A percentile compares a stretch with the other conserved stretches of the same genome.
Evolutionary conservation across 2,113 vertebrate genomes (phyloP).

Genomic region (Otolemur garnettii): DNA sequence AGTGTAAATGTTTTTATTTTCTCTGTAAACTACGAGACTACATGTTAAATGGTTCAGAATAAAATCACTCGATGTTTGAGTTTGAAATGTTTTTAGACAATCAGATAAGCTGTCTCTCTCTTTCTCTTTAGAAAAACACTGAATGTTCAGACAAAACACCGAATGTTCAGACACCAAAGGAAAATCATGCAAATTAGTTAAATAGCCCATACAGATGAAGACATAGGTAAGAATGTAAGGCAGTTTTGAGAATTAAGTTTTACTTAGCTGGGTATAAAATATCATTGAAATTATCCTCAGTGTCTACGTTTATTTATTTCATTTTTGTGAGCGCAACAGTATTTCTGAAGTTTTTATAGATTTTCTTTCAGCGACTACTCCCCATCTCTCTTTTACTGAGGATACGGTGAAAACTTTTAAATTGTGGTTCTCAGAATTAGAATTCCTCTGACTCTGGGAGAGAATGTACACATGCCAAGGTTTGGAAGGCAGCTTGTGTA

Average conservation of each 20-base stretch:
- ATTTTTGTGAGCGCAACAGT: neutral
- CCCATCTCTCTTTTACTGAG: neutral
- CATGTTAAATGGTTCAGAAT: neutral
- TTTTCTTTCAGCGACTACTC: neutral
- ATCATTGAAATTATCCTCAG: neutral
- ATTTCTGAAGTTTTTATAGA: neutral
- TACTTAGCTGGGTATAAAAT: neutral
- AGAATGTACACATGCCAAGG: neutral
- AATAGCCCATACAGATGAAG: neutral
- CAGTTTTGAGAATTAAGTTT: neutral
- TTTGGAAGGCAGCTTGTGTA: neutral
- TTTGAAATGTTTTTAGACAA: conserved; percentile 1
- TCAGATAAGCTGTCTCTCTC: neutral
- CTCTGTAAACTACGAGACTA: neutral
- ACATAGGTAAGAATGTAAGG: neutral
- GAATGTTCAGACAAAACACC: neutral
- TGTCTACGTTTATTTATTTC: neutral
- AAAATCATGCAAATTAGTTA: neutral
- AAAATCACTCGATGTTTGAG: neutral
- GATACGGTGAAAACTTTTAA: neutral
- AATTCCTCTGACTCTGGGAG: neutral
- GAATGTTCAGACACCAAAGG: neutral
- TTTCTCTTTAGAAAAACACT: neutral
- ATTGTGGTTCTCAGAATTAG: neutral
- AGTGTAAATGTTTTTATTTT: neutral